phyloP scores from a whole-genome alignment of 1,140 invertebrate species.

The Atta texana region DNA sequence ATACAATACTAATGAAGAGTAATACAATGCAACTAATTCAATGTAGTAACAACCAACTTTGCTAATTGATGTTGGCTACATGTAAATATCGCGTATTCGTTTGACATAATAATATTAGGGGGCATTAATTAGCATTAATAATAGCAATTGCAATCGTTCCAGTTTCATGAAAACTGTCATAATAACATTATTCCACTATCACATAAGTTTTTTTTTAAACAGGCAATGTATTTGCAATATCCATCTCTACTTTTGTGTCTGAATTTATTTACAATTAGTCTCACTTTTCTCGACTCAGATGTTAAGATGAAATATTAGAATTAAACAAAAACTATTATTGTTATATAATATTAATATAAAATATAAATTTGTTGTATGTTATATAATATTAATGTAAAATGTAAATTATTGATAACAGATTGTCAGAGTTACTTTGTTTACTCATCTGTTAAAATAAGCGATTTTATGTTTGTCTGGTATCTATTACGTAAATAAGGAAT shows the following conservation, averaged over 20 bases:
- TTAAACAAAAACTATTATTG: constrained; percentile 16
- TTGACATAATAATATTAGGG: constrained; percentile 23
- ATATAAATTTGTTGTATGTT: no score
- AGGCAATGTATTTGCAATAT: neutral
- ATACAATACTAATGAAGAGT: constrained; percentile 7
- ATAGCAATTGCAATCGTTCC: neutral
- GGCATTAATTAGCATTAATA: constrained; percentile 41
- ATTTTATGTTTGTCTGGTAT: neutral
- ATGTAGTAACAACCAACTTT: constrained; percentile 22
- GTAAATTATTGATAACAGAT: neutral
- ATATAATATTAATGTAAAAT: neutral
- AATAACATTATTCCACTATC: neutral
- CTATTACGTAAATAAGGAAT: constrained; percentile 56
- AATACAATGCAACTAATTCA: constrained; percentile 5
- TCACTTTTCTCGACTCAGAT: neutral
- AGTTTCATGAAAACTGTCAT: neutral
- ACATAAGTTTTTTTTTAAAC: neutral
- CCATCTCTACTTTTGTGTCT: neutral
- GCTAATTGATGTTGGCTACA: constrained; percentile 14
- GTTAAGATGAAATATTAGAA: no score
- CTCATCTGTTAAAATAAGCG: constrained; percentile 16
- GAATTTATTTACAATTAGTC: neutral
- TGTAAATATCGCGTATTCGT: neutral
- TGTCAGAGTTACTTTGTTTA: neutral
- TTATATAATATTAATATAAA: neutral